Evolutionary conservation across 2,797 vertebrate genomes (phyloP).

Genomic region (Pitangus sulphuratus): DNA sequence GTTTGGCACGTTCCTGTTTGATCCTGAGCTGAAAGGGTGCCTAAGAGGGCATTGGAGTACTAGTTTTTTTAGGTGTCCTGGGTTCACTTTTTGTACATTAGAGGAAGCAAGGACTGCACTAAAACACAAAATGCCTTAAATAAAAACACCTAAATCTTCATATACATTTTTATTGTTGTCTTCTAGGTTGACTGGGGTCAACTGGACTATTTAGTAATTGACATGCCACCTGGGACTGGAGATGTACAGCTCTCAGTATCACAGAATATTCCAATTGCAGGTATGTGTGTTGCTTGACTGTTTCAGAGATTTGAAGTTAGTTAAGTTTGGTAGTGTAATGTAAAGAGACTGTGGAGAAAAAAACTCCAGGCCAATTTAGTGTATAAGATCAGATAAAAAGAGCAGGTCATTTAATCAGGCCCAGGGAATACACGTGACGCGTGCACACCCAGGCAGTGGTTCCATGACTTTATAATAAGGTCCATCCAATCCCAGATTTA

Average conservation of each 20-base stretch:
- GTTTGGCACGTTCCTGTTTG: background rate
- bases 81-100: background rate
- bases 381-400: too few species aligned
- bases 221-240: conserved; percentile 98
- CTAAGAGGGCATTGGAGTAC: background rate
- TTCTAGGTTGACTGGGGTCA: conserved; percentile 93
- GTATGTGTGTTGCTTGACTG: conserved; percentile 66
- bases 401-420: too few species aligned
- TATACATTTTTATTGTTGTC: conserved; percentile 18
- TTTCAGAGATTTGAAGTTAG: background rate
- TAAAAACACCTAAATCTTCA: background rate
- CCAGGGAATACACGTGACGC: too few species aligned
- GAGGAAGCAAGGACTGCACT: background rate
- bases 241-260: conserved; percentile 94
- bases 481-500: too few species aligned
- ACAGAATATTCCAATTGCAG: conserved; percentile 92
- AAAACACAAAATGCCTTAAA: background rate
- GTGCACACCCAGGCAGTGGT: too few species aligned
- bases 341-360: too few species aligned
- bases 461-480: too few species aligned
- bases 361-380: too few species aligned
- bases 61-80: background rate
- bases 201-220: conserved; percentile 92
- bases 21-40: background rate
- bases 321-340: background rate